Conservation (phyloP, 2,113 vertebrate species). For the Pterocles gutturalis region DNA sequence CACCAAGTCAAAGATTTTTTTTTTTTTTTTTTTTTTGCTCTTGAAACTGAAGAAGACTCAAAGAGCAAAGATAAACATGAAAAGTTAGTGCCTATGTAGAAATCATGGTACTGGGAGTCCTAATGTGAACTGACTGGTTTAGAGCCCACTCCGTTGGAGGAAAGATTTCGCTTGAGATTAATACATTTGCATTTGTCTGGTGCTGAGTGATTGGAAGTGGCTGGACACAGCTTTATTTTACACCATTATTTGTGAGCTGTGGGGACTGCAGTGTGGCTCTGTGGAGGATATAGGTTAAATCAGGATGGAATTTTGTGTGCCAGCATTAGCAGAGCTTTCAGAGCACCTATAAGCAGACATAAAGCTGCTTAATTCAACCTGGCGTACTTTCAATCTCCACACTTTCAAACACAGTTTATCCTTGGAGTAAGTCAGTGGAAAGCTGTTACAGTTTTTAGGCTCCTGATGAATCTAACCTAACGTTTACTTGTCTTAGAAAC, state of each 20-base stretch:
- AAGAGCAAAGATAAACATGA: background rate
- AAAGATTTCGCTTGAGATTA: background rate
- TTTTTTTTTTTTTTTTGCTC: background rate
- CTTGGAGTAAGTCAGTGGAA: background rate
- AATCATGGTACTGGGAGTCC: background rate
- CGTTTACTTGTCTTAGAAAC: background rate
- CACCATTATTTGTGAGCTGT: background rate
- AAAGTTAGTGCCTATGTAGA: background rate
- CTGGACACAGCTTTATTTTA: background rate
- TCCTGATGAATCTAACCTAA: background rate
- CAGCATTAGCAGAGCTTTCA: slow-evolving; percentile 43
- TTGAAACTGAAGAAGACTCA: background rate
- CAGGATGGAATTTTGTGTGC: background rate
- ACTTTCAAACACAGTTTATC: background rate
- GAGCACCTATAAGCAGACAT: background rate
- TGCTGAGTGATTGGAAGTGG: background rate
- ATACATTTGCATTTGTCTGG: background rate
- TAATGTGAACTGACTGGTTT: background rate
- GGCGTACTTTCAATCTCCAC: background rate
- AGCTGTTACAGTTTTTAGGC: background rate
- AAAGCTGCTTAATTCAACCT: slow-evolving; percentile 47
- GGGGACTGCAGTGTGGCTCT: background rate
- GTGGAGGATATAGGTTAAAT: slow-evolving; percentile 5
- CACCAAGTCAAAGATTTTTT: background rate
- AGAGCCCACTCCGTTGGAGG: background rate